Conservation (phyloP, 2,888 invertebrate species). For the Dryadula phaetusa region DNA sequence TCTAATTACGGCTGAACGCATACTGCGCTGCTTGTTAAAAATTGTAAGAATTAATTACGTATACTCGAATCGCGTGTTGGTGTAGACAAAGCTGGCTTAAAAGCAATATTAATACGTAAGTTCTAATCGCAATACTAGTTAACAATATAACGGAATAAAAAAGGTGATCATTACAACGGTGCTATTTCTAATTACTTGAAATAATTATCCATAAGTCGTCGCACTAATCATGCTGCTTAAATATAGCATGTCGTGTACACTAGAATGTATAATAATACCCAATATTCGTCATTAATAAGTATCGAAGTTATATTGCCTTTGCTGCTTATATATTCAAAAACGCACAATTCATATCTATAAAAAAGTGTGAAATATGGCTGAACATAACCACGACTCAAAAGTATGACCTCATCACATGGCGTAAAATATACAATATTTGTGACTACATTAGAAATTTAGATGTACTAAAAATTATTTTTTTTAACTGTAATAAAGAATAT, state of each 20-base stretch:
- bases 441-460: background rate
- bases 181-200: conserved; percentile 31
- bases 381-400: conserved; percentile 15
- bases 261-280: conserved; percentile 25
- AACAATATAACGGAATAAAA: conserved; percentile 47
- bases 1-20: background rate
- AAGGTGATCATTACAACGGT: conserved; percentile 37
- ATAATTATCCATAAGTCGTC: conserved; percentile 26
- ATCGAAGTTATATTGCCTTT: background rate
- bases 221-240: conserved; percentile 16
- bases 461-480: background rate
- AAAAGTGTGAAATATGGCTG: conserved; percentile 36
- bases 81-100: conserved; percentile 11
- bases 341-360: conserved; percentile 23
- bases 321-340: conserved; percentile 10
- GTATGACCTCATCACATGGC: conserved; percentile 28
- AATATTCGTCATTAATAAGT: conserved; percentile 17
- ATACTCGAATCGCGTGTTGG: conserved; percentile 21
- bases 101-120: conserved; percentile 49
- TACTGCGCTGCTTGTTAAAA: conserved; percentile 3
- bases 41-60: conserved; percentile 23
- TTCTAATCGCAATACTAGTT: conserved; percentile 51
- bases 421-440: conserved; percentile 14
- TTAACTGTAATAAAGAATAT: too few species aligned
- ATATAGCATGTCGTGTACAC: conserved; percentile 21